Base-by-base conservation (phyloP, 1,140 invertebrate species). In the Heliconius congener region DNA sequence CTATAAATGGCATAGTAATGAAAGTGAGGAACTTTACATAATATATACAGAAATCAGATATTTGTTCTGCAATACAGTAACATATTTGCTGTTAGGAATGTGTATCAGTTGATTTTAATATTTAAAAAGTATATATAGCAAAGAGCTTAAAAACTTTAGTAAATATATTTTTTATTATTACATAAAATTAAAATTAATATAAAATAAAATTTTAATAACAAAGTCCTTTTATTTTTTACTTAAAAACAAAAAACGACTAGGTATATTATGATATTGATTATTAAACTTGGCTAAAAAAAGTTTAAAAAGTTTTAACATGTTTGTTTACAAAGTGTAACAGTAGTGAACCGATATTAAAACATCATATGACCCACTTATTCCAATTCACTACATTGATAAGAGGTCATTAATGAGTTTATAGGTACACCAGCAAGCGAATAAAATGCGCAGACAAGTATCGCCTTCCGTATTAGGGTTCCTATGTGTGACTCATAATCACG, bases 391-490 rank as follows among this genome's bases (percentile, higher is more conserved):
- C n/a, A 77, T 72, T 71, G 60, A 75, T 34, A 79, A 66, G 60
- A 16, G 60, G 27, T 66, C 60, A 37, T 66, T 71, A 76, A 71
- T 19, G 71, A 74, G 9, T 60, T 60, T 55, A 55, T 27, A 50
- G 71, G 42, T 78, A 50, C 66, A 39, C 55, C 27, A 46, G 55
- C 74, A 70, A 72, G 57, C 57, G 57, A 79, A 74, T 72, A 71
- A 76, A 81, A 73, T 73, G 55, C 74, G 30, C n/a, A 80, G 78
- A 30, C 81, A 83, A 78, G 84, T 86, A 73, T 82, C 81, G 60
- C 77, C 82, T 88, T 88, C 87, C 89, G 84, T 88, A 87, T 89
- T 90, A 85, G 85, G 83, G 74, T 79, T 74, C 83, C 80, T 80
- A 81, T 66, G 81, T 84, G 80, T 90, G 87, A 90, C 80, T 89